Evolutionary conservation across 2,888 invertebrate genomes (phyloP).

Genomic region (Laspeyria flexula): DNA sequence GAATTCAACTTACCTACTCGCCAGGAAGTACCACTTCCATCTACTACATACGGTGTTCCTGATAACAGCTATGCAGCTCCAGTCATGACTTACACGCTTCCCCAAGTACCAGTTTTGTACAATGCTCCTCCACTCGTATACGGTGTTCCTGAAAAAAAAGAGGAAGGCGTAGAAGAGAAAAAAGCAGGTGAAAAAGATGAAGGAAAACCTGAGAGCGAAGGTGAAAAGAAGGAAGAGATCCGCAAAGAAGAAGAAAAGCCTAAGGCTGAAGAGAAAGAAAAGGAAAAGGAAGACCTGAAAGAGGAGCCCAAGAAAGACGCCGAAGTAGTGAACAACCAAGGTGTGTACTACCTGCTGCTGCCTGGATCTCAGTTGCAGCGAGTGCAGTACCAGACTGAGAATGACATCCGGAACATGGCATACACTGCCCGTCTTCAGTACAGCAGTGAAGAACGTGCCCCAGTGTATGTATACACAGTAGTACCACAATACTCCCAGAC

Average conservation of each 20-base stretch:
- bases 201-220: conserved; percentile 4
- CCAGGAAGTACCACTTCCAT: conserved; percentile 65
- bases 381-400: conserved; percentile 86
- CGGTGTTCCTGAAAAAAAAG: conserved; percentile 41
- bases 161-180: conserved; percentile 22
- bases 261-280: conserved; percentile 19
- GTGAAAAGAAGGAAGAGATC: conserved; percentile 17
- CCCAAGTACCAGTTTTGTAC: conserved; percentile 47
- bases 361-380: conserved; percentile 88
- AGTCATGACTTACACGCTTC: conserved; percentile 65
- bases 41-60: conserved; percentile 72
- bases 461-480: conserved; percentile 86
- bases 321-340: conserved; percentile 73
- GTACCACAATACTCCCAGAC: conserved; percentile 67
- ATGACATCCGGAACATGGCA: conserved; percentile 86
- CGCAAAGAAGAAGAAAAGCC: conserved; percentile 23
- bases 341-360: conserved; percentile 88
- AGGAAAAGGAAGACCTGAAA: conserved; percentile 58
- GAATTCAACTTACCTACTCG: conserved; percentile 73
- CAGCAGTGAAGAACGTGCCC: conserved; percentile 87
- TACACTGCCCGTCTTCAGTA: conserved; percentile 88
- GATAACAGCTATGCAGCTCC: conserved; percentile 77
- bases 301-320: conserved; percentile 61
- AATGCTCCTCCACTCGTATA: conserved; percentile 47
- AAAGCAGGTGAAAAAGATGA: conserved; percentile 14